Evolutionary conservation across 2,888 invertebrate genomes (phyloP).

Genomic region (Phorcus lineatus): DNA sequence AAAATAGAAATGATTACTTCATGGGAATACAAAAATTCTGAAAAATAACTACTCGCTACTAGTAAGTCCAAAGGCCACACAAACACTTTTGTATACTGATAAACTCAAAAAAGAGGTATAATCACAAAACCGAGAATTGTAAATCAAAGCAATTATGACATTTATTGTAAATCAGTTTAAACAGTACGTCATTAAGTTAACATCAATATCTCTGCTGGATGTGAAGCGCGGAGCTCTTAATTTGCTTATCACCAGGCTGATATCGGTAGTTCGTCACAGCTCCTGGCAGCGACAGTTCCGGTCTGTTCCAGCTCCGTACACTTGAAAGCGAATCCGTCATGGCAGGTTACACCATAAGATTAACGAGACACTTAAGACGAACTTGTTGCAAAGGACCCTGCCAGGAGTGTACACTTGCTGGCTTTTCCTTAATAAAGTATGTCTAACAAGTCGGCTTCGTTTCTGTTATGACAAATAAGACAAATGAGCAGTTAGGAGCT

Average conservation of each 20-base stretch:
- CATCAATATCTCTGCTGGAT: too few relatives aligned
- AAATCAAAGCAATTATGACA: too few relatives aligned
- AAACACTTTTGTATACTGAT: too few relatives aligned
- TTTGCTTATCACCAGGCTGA: neutral
- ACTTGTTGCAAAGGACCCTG: neutral
- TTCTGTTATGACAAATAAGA: slow-evolving; percentile 13
- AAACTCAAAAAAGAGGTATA: too few relatives aligned
- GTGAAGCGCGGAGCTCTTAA: too few relatives aligned
- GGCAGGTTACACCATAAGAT: slow-evolving; percentile 17
- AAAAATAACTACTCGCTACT: too few relatives aligned
- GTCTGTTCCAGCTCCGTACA: slow-evolving; percentile 20
- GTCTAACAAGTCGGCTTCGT: neutral
- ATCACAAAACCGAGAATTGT: too few relatives aligned
- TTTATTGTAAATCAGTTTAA: too few relatives aligned
- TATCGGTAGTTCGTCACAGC: slow-evolving; percentile 10
- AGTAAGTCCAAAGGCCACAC: too few relatives aligned
- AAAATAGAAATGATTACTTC: too few relatives aligned
- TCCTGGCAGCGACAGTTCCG: slow-evolving; percentile 20
- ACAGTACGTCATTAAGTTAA: too few relatives aligned
- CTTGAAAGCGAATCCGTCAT: slow-evolving; percentile 19
- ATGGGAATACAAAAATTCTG: too few relatives aligned
- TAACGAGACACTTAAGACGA: slow-evolving; percentile 10
- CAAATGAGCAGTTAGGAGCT: neutral
- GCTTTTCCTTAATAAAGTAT: neutral
- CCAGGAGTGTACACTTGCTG: neutral